Evolutionary conservation across 2,797 vertebrate species (phyloP).

Genomic region (Tolypeutes matacus): DNA sequence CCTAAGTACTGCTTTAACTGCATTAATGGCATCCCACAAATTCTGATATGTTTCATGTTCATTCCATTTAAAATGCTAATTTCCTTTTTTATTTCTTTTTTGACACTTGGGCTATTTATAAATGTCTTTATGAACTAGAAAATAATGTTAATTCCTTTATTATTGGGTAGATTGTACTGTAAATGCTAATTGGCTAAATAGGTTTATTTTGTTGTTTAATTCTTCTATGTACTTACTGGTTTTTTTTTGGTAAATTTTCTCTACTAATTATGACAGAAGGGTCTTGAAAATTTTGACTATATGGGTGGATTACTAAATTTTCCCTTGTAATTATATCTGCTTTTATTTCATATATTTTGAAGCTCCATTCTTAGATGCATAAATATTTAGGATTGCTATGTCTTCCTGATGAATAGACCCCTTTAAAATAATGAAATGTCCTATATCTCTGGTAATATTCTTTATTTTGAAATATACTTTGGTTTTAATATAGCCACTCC

Average conservation of each 20-base stretch:
- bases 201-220: background rate
- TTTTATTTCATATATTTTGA: background rate
- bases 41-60: background rate
- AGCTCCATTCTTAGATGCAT: background rate
- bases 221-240: background rate
- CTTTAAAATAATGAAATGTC: constrained; percentile 9
- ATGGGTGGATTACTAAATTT: background rate
- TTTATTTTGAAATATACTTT: constrained; percentile 24
- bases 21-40: background rate
- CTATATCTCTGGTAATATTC: background rate
- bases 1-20: background rate
- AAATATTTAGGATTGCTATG: background rate
- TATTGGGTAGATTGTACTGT: background rate
- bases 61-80: background rate
- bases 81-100: background rate
- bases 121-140: background rate
- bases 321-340: background rate
- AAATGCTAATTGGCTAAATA: background rate
- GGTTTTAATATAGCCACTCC: background rate
- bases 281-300: background rate
- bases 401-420: background rate
- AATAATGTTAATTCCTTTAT: background rate
- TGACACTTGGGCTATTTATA: background rate
- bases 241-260: background rate
- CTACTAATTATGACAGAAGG: background rate